phyloP scores from a whole-genome alignment of 2,888 invertebrate species.

The Sthenelais limicola region DNA sequence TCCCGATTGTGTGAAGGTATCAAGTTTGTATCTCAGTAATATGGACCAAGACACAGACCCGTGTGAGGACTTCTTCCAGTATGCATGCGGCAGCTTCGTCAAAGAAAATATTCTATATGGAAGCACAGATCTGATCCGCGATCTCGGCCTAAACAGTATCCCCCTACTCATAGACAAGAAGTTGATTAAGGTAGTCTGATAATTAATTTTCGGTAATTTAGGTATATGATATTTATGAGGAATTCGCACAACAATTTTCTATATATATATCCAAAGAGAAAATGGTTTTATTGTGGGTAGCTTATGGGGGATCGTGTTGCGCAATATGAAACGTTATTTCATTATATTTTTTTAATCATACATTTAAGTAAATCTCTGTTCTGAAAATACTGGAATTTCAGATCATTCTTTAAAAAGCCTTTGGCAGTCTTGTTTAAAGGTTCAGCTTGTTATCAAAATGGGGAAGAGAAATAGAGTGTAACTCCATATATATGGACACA shows the following conservation, averaged over 20 bases:
- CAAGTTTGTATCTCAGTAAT: constrained; percentile 10
- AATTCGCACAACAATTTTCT: too few relatives aligned
- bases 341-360: too few relatives aligned
- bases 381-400: too few relatives aligned
- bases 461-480: background rate
- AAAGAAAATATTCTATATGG: background rate
- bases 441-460: background rate
- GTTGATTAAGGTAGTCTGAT: background rate
- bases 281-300: too few relatives aligned
- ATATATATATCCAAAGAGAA: too few relatives aligned
- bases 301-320: too few relatives aligned
- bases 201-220: too few relatives aligned
- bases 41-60: constrained; percentile 28
- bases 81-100: constrained; percentile 16
- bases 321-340: too few relatives aligned
- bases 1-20: constrained; percentile 10
- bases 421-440: background rate
- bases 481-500: background rate
- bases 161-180: background rate
- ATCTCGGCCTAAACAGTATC: constrained; percentile 18
- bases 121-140: constrained; percentile 14
- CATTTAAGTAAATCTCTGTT: too few relatives aligned
- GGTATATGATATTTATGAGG: too few relatives aligned
- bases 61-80: constrained; percentile 21
- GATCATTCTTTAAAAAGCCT: too few relatives aligned